These are phyloP conservation scores for Actinia equina DNA, from an alignment of 64 coral and sea anemone genomes.

Conservation along the genomic window DNA sequence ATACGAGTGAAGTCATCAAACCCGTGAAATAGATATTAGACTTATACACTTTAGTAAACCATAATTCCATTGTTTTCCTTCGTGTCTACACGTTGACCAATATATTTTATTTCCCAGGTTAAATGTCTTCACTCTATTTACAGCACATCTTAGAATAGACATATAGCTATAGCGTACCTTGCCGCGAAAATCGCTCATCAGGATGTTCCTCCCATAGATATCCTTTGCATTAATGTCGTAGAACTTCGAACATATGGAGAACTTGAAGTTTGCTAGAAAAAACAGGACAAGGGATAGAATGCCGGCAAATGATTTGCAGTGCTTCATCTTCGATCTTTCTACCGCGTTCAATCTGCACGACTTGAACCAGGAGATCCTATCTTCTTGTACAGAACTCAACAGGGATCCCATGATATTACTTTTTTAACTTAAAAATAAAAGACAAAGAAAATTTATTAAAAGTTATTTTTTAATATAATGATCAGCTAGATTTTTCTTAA, in stretches of 20 bases:
- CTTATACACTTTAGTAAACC: too few species aligned
- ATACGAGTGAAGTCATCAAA: too few species aligned
- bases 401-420: neutral
- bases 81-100: too few species aligned
- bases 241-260: conserved; percentile 44
- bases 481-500: too few species aligned
- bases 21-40: too few species aligned
- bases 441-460: too few species aligned
- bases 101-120: too few species aligned
- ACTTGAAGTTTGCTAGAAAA: neutral
- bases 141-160: neutral
- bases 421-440: neutral
- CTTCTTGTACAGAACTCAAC: neutral
- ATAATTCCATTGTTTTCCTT: too few species aligned
- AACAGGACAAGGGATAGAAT: neutral
- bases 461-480: too few species aligned
- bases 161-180: conserved; percentile 46
- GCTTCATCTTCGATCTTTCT: neutral
- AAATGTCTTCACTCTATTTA: too few species aligned
- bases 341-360: neutral
- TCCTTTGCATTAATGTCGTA: conserved; percentile 65
- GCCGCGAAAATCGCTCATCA: conserved; percentile 62
- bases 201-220: conserved; percentile 69
- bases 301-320: neutral
- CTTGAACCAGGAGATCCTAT: neutral